phyloP scores from a whole-genome alignment of 2,888 invertebrate genomes.

The Frankliniella fusca region DNA sequence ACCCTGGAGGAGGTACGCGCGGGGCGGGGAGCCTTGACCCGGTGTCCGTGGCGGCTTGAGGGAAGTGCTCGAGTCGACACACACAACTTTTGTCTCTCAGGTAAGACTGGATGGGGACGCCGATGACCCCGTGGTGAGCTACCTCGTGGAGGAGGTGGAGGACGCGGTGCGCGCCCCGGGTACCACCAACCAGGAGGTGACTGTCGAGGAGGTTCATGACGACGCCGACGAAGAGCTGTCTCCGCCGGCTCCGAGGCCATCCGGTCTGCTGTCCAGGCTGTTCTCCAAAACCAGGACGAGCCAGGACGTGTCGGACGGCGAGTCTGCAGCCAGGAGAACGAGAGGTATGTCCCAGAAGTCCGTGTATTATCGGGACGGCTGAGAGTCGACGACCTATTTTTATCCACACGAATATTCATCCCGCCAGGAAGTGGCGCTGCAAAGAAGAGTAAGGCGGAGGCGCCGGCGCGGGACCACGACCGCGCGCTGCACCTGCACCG shows the following conservation, averaged over 20 bases:
- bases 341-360: not conserved
- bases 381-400: not conserved
- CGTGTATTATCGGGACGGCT: not conserved
- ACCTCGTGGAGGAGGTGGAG: slow-evolving; percentile 6
- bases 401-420: not conserved
- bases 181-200: not conserved
- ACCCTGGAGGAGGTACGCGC: not conserved
- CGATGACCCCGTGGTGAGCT: slow-evolving; percentile 4
- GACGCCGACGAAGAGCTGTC: not conserved
- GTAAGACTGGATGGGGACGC: not conserved
- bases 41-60: not conserved
- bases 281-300: slow-evolving; percentile 6
- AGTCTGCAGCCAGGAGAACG: not conserved
- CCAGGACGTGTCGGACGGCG: not conserved
- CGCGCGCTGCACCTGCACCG: not conserved
- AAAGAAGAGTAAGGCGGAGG: not conserved
- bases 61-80: no score
- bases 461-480: not conserved
- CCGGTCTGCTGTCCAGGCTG: not conserved
- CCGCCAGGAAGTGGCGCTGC: not conserved
- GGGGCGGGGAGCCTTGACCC: not conserved
- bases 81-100: not conserved
- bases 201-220: slow-evolving; percentile 3
- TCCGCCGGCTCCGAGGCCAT: not conserved
- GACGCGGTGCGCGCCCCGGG: not conserved